Conservation (phyloP, 2,113 vertebrate genomes). For the Bombycilla garrulus region DNA sequence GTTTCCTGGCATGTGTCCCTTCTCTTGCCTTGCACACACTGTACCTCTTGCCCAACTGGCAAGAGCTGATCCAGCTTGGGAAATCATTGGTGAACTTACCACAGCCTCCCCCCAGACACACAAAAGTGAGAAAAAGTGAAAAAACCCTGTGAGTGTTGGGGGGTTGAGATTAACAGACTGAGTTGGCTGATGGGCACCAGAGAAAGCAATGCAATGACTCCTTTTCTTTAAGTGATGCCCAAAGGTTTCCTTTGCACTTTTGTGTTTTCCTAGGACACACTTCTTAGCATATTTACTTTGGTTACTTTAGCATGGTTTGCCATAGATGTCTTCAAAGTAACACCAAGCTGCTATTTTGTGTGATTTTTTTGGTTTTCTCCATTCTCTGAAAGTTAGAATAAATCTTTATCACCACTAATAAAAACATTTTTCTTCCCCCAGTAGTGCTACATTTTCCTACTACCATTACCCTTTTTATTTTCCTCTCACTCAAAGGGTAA, state of each 20-base stretch:
- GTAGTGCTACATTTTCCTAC: neutral
- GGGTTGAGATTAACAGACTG: neutral
- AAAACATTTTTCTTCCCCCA: neutral
- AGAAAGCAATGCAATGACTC: neutral
- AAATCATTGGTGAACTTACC: neutral
- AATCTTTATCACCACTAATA: neutral
- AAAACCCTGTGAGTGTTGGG: fast-evolving
- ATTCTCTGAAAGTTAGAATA: neutral
- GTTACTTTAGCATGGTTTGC: neutral
- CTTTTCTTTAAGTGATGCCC: neutral
- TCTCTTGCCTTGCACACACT: neutral
- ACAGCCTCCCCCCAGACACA: neutral
- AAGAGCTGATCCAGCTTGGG: neutral
- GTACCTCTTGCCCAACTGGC: neutral
- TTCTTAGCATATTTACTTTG: neutral
- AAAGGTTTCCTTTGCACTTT: neutral
- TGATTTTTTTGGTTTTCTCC: neutral
- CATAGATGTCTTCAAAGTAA: neutral
- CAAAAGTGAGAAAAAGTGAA: neutral
- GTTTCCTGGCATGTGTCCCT: neutral
- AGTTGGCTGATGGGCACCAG: neutral
- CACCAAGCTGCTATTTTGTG: neutral
- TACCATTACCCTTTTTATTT: neutral
- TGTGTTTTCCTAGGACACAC: neutral
- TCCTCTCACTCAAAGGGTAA: neutral